phyloP scores from a whole-genome alignment of 1,140 invertebrate genomes.

The Drosophila bocqueti region DNA sequence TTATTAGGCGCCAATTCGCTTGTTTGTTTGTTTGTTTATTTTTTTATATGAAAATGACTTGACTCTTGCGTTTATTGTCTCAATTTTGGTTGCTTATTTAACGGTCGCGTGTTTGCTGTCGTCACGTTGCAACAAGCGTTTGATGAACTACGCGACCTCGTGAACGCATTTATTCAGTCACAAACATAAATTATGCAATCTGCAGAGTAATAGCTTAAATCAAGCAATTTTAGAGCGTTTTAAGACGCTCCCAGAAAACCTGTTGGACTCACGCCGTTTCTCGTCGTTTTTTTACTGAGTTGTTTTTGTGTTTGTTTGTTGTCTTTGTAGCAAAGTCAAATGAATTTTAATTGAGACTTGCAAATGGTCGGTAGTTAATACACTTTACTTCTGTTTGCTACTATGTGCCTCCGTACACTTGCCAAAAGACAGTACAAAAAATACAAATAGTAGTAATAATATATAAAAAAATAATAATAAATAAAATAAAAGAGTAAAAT shows the following conservation, averaged over 20 bases:
- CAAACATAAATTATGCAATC: slow-evolving; percentile 40
- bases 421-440: neutral
- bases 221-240: slow-evolving; percentile 9
- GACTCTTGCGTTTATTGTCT: slow-evolving; percentile 9
- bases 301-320: neutral
- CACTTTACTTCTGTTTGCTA: slow-evolving; percentile 21
- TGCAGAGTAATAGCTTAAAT: slow-evolving; percentile 18
- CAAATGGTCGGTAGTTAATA: slow-evolving; percentile 26
- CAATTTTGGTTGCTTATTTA: neutral
- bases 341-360: slow-evolving; percentile 68
- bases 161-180: slow-evolving; percentile 13
- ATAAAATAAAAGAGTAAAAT: no score
- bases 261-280: slow-evolving; percentile 1
- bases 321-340: slow-evolving; percentile 40
- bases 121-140: slow-evolving; percentile 35
- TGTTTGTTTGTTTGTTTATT: slow-evolving; percentile 4
- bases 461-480: no score
- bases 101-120: slow-evolving; percentile 32
- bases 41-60: slow-evolving; percentile 22
- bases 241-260: neutral
- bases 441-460: neutral
- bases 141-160: slow-evolving; percentile 16
- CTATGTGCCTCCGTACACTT: neutral
- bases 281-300: neutral
- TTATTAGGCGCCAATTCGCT: neutral